phyloP scores from a whole-genome alignment of 92 coral and sea anemone genomes.

The Porites lobata region DNA sequence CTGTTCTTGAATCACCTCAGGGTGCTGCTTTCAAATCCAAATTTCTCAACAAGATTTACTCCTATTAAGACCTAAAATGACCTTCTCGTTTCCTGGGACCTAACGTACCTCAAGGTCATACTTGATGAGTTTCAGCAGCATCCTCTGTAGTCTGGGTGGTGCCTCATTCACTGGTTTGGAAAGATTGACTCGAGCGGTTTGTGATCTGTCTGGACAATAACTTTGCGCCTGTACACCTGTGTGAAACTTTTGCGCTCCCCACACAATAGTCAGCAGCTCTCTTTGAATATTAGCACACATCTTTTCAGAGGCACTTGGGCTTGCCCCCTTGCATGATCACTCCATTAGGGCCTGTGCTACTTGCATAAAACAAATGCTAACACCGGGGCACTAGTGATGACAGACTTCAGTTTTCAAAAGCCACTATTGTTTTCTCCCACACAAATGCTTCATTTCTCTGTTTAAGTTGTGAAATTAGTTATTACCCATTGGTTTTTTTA shows the following conservation, averaged over 20 bases:
- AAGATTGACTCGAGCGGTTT: conserved; percentile 52
- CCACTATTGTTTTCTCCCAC: no score
- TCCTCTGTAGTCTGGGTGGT: conserved; percentile 49
- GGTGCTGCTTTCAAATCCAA: conserved; percentile 37
- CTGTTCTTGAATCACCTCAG: conserved; percentile 35
- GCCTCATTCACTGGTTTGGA: background rate
- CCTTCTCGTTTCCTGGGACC: conserved; percentile 53
- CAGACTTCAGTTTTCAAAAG: background rate
- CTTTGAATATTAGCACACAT: conserved; percentile 50
- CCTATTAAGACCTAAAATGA: conserved; percentile 50
- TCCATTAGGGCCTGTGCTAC: conserved; percentile 54
- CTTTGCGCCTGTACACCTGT: conserved; percentile 52
- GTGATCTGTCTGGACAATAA: conserved; percentile 57
- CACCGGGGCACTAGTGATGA: conserved; percentile 44
- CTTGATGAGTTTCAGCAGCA: conserved; percentile 67
- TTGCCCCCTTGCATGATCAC: conserved; percentile 56
- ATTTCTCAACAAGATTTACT: conserved; percentile 48
- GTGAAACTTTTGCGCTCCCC: conserved; percentile 19
- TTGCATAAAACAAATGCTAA: background rate
- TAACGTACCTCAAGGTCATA: conserved; percentile 61
- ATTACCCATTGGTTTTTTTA: no score
- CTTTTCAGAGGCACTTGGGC: conserved; percentile 41
- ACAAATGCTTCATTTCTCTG: no score
- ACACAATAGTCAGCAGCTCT: conserved; percentile 42
- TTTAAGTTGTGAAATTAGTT: no score